Percentiles rank a stretch among this genome's conserved stretches.
Evolutionary conservation across 2,888 invertebrate species (phyloP).

Genomic region (Meghimatium bilineatum): DNA sequence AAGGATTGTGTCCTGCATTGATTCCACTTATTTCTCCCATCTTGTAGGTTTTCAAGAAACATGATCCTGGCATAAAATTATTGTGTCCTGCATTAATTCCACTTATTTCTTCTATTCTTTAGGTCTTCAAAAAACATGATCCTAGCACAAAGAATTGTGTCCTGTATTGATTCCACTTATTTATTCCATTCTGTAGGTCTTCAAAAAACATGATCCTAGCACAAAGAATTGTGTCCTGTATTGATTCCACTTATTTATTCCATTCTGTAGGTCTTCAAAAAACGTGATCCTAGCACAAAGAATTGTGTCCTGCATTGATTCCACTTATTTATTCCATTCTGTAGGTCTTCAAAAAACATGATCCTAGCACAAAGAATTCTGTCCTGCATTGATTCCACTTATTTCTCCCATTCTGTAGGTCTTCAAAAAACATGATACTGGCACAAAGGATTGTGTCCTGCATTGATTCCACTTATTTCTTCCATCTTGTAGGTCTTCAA

Average conservation of each 20-base stretch:
- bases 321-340: no score
- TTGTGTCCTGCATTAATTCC: no score
- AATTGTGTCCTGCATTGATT: no score
- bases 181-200: constrained; percentile 81
- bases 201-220: constrained; percentile 94
- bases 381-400: no score
- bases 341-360: constrained; percentile 94
- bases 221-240: no score
- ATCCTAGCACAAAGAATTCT: constrained; percentile 91
- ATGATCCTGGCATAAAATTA: constrained; percentile 92
- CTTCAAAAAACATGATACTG: constrained; percentile 95
- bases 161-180: no score
- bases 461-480: neutral
- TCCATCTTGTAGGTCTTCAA: constrained; percentile 86
- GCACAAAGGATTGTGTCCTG: constrained; percentile 85
- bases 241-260: no score
- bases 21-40: neutral
- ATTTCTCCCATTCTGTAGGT: constrained; percentile 79
- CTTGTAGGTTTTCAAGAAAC: constrained; percentile 90
- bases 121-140: constrained; percentile 96
- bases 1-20: constrained; percentile 81
- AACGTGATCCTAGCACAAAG: constrained; percentile 91
- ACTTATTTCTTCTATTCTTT: constrained; percentile 28
- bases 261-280: constrained; percentile 86
- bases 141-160: constrained; percentile 90